Conservation (phyloP, 2,888 invertebrate species). For the Parnassius glacialis region DNA sequence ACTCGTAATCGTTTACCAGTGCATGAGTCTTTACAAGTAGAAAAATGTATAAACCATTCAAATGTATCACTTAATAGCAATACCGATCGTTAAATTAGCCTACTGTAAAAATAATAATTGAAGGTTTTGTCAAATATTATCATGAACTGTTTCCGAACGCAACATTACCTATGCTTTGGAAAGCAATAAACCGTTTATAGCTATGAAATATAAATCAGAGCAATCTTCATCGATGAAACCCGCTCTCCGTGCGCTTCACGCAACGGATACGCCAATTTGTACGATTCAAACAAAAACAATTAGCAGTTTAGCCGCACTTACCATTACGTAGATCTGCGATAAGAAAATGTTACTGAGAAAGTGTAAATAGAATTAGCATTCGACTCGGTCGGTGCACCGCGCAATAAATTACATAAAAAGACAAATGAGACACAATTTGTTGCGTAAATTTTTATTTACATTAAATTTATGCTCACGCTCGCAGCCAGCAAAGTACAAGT, state of each 20-base stretch:
- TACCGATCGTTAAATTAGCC: too few species aligned
- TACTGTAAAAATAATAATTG: too few species aligned
- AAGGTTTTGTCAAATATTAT: too few species aligned
- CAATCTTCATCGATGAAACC: constrained; percentile 54
- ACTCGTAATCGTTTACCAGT: too few species aligned
- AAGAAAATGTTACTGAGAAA: constrained; percentile 42
- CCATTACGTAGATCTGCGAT: constrained; percentile 74
- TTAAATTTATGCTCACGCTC: constrained; percentile 29
- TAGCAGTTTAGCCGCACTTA: constrained; percentile 60
- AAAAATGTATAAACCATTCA: too few species aligned
- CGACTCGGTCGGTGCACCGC: constrained; percentile 20
- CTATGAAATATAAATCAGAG: constrained; percentile 71
- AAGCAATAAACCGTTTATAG: constrained; percentile 58
- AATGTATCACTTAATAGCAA: too few species aligned
- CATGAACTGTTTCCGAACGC: constrained; percentile 35
- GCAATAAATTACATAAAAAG: constrained; percentile 30
- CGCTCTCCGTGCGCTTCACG: constrained; percentile 62
- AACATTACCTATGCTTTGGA: constrained; percentile 51
- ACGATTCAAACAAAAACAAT: constrained; percentile 58
- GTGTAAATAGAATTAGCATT: constrained; percentile 39
- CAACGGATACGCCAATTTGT: constrained; percentile 64
- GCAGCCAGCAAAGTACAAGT: constrained; percentile 31
- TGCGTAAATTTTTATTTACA: constrained; percentile 29
- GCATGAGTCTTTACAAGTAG: too few species aligned
- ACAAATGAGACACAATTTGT: constrained; percentile 31